Evolutionary conservation across 2,888 invertebrate genomes (phyloP), one percentile per base, ranked within the genome.

Genomic region (Saturnia japonica): DNA sequence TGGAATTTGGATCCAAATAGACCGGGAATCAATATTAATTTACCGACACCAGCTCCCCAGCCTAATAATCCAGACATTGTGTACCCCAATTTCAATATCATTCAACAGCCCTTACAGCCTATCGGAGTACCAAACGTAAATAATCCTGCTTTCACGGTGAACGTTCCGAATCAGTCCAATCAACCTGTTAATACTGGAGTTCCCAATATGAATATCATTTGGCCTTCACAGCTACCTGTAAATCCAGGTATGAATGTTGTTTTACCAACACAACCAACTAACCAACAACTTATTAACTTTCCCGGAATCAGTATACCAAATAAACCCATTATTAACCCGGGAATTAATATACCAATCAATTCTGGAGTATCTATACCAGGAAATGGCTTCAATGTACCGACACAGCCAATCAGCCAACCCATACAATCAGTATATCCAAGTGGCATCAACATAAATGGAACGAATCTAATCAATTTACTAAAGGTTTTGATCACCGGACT

Each of bases 251-350:
- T 40, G 34, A 64, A 40, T 40, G 11, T 64, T 40, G n/a, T 64
- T 19, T 28, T 60, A 60, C 64, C 34, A n/a, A n/a, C 64, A 8
- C 40, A 34, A n/a, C 64, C 40, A 64, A n/a, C n/a, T 40, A 16
- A 40, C 40, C 64, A 40, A 64, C 19, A 19, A 40, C 40, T 40
- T 40, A 40, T 40, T 40, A 64, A 64, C 40, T 9, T 14, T 14
- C 60, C 60, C 60, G 60, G 60, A 62, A 62, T 62, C 60, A 22
- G 22, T 11, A 54, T 54, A 54, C 28, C 57, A 28, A 60, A 12
- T 60, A 54, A 22, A 22, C 54, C 54, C n/a, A n/a, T n/a, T 12
- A 22, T 54, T 11, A 60, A 28, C 57, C 8, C 57, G 14, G 57
- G 57, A 25, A 60, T 60, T 28, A 60, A 12, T 28, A 60, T 60